Conservation (phyloP, 2,888 invertebrate genomes). For the Saturnia japonica region DNA sequence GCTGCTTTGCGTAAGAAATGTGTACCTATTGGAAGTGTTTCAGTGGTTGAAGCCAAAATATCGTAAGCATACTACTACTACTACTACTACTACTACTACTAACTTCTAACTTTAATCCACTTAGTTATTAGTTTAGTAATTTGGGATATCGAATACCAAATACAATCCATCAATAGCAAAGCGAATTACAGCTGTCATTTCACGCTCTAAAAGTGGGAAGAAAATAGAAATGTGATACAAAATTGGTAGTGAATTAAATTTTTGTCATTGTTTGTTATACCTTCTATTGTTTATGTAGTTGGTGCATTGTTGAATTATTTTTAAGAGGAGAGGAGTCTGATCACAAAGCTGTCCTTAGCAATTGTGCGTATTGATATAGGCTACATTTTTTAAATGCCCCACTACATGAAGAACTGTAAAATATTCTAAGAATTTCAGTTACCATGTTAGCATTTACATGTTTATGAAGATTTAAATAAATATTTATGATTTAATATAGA, state of each 20-base stretch:
- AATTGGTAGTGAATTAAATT: not conserved
- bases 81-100: too few relatives aligned
- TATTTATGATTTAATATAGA: not conserved
- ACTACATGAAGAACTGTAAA: not conserved
- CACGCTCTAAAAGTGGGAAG: too few relatives aligned
- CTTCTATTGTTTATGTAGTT: not conserved
- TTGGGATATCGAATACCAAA: too few relatives aligned
- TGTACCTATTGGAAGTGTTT: too few relatives aligned
- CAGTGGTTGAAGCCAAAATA: too few relatives aligned
- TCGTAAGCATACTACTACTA: too few relatives aligned
- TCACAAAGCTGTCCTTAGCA: not conserved
- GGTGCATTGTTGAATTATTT: not conserved
- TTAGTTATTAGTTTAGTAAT: too few relatives aligned
- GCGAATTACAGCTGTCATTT: not conserved
- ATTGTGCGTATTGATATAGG: not conserved
- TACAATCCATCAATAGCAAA: not conserved
- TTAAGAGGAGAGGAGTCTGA: not conserved
- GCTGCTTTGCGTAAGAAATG: too few relatives aligned
- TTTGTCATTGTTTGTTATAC: too few relatives aligned
- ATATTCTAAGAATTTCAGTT: not conserved
- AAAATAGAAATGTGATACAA: not conserved
- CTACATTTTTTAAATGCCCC: not conserved
- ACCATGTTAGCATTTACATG: not conserved
- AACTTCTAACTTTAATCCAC: too few relatives aligned
- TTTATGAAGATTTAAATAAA: not conserved